Base-by-base conservation (phyloP, 2,113 vertebrate genomes). In the Strix aluco region DNA sequence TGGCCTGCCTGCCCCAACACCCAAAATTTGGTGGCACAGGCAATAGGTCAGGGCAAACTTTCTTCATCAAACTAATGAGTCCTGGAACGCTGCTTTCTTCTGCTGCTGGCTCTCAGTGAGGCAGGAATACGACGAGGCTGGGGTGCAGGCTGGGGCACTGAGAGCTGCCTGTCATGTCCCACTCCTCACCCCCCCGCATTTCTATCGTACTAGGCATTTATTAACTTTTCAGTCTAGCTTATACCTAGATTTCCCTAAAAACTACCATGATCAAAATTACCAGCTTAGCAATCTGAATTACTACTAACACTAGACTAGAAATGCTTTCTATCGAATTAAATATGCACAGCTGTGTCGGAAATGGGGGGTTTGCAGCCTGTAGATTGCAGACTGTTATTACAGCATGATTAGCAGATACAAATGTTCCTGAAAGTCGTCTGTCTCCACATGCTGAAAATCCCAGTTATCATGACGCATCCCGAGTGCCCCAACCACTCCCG, bases 261-360 rank as follows among this genome's bases (percentile, higher is more conserved):
- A 42, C 38, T 71, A 73, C 78, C 55, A 85, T 38, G 78, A 92
- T 95, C 91, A 94, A 92, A 97, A 95, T 95, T 94, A 91, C 87
- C 79, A 94, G 84, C 74, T 75, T 89, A 80, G 86, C 0, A 0
- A 94, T 85, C 36, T 90, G 96, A 96, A 96, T 95, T 95, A 85
- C 82, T 73, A 47, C 80, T 85, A 96, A 94, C 71, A 61, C 92
- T 62, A 93, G 90, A 42, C 51, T 77, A 86, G 85, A 73, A 93
- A 71, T 90, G 86, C 66, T 32, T 95, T 89, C 85, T 80, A 40
- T 67, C 0, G 2, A 96, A 96, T 95, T 96, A 77, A 91, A 82
- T 70, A 90, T 74, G 82, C 93, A 92, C 96, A 96, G 91, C 95
- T 97, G 96, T 54, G 94, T 27, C 4, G 29, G 94, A 96, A 96